phyloP scores from a whole-genome alignment of 2,797 vertebrate species.

The Microchirus variegatus region DNA sequence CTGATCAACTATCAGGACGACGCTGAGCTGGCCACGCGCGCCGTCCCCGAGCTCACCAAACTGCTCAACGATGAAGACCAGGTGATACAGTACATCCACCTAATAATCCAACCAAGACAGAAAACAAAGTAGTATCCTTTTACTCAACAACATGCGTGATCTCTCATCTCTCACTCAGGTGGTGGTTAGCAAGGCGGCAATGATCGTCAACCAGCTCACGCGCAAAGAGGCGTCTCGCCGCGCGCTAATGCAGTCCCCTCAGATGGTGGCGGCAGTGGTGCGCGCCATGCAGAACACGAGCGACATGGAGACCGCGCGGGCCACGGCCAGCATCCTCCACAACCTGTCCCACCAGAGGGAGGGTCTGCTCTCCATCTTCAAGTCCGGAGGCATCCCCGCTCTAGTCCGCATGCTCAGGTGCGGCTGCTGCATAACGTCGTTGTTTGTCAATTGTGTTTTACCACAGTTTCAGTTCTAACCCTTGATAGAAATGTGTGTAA shows the following conservation, averaged over 20 bases:
- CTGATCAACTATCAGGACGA: slow-evolving; percentile 99
- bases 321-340: slow-evolving; percentile 97
- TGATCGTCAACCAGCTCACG: slow-evolving; percentile 98
- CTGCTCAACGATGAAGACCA: slow-evolving; percentile 97
- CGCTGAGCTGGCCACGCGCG: slow-evolving; percentile 92
- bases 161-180: slow-evolving; percentile 71
- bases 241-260: slow-evolving; percentile 93
- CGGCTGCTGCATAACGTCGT: not conserved
- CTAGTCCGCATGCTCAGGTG: slow-evolving; percentile 98
- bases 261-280: slow-evolving; percentile 95
- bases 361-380: slow-evolving; percentile 96
- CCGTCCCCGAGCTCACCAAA: slow-evolving; percentile 97
- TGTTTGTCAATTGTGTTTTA: too few relatives aligned
- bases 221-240: slow-evolving; percentile 94
- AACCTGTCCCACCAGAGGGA: slow-evolving; percentile 97
- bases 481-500: too few relatives aligned
- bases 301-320: slow-evolving; percentile 94
- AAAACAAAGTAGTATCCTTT: too few relatives aligned
- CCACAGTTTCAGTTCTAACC: too few relatives aligned
- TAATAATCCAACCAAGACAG: too few relatives aligned
- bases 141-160: too few relatives aligned
- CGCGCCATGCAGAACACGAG: slow-evolving; percentile 97
- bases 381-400: slow-evolving; percentile 95
- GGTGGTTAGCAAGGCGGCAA: slow-evolving; percentile 95
- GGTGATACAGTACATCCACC: slow-evolving; percentile 68